Base-by-base conservation (phyloP, 1,140 invertebrate species). In the Drosophila jambulina region DNA sequence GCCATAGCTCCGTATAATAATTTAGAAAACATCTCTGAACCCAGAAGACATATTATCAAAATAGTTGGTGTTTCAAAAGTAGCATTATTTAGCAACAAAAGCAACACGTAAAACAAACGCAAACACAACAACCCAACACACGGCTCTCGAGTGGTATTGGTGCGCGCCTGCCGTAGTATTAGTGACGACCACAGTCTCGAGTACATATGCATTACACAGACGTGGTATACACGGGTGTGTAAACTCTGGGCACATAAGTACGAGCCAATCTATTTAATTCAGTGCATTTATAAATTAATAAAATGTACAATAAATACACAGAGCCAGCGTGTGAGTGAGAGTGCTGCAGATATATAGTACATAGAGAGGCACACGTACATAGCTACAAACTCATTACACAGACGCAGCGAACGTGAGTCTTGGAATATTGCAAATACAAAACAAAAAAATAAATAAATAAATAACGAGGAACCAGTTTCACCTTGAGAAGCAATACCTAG, bases 321-420 rank as follows among this genome's bases (percentile, higher is more conserved):
- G 46, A 42, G 32, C 13, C 29, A 54, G 60, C 54, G 49, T 29
- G 25, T 19, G 62, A 70, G 53, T 43, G 70, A 45, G 68, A 74
- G 70, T 72, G 70, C 59, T 36, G 46, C 32, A 38, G 42, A 29
- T 62, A 34, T 17, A 56, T 10, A 38, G 32, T 49, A 49, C 53
- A 64, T 32, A 71, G 34, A 75, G 51, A n/a, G 61, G 53, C 17
- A 56, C 60, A 71, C 32, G 40, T 60, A 71, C 32, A 54, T 57
- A 59, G 25, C 54, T 48, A 71, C 82, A 79, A 79, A 75, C 75
- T 78, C 82, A 88, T 87, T 84, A 77, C 83, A 83, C 83, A 82
- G 80, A 88, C 84, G 68, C 74, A 80, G 79, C 85, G 85, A 85
- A 88, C 85, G 85, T 88, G 85, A 85, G 85, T 84, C 85, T 88